Base-by-base conservation (phyloP, 2,797 vertebrate species). In the Macrochelys suwanniensis region DNA sequence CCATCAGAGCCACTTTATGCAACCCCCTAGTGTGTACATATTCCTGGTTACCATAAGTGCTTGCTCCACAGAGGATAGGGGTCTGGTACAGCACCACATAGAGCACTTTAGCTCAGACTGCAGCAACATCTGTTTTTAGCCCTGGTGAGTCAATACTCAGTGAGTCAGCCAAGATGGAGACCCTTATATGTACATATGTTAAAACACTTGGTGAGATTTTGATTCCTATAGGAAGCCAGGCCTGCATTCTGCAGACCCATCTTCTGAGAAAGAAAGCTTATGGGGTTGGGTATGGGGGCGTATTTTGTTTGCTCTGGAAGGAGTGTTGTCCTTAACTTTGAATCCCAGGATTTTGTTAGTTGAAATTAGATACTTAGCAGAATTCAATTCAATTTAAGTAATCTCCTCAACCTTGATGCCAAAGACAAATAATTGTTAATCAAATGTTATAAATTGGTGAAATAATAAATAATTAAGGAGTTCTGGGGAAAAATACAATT, bases 331-430 rank as follows among this genome's bases (percentile, higher is more conserved):
- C 61, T 90, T 76, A 87, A 4, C 9, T 51, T 90, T 95, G 49
- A 37, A 4, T 84, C 93, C 10, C 33, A 84, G 86, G 28, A 17
- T 85, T 83, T 80, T 84, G 59, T 51, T 95, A 1, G 2, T 56
- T 92, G 53, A 93, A 96, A 90, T 3, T 7, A 82, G 37, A 85
- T 47, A 88, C 56, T 61, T 65, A 80, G 80, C 19, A 89, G 17
- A 89, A 10, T 57, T 5, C 2, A 87, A 50, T 12, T 50, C 11
- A 50, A 13, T 50, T 50, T 23, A 42, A 68, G 23, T 71, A 21
- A 42, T 71, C 19, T 37, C n/a, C 21, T 19, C 68, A 71, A 42
- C 21, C 37, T 71, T 23, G n/a, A 42, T 42, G 9, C 37, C 68
- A 71, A 42, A 71, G 37, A 42, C 21, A 42, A 71, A 37, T 71